A percentile compares a stretch with the other conserved stretches of the same genome.
phyloP scores from a whole-genome alignment of 2,113 vertebrate genomes.

The Romanogobio albipinnatus region DNA sequence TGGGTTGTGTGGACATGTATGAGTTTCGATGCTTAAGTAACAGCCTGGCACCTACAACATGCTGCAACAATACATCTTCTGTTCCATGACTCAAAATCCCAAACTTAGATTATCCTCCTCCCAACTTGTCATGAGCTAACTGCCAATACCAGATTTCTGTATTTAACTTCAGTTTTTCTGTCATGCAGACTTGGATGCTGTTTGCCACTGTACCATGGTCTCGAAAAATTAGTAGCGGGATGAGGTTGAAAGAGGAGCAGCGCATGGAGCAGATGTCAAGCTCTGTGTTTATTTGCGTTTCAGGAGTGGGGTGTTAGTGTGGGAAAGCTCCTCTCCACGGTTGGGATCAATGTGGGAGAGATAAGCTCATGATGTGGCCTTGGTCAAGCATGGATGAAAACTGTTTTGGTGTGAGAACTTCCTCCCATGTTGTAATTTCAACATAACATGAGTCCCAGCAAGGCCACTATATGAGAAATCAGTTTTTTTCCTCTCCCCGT shows the following conservation, averaged over 20 bases:
- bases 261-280: constrained; percentile 60
- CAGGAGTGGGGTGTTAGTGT: constrained; percentile 61
- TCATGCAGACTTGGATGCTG: not conserved
- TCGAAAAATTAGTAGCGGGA: constrained; percentile 43
- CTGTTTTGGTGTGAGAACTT: constrained; percentile 70
- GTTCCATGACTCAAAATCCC: constrained; percentile 8
- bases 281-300: constrained; percentile 72
- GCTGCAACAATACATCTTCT: constrained; percentile 22
- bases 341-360: constrained; percentile 71
- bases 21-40: constrained; percentile 59
- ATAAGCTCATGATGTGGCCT: constrained; percentile 73
- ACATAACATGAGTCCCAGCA: constrained; percentile 45
- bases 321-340: constrained; percentile 67
- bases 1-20: constrained; percentile 61
- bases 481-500: constrained; percentile 27
- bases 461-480: constrained; percentile 51
- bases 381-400: constrained; percentile 67
- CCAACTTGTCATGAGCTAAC: not conserved
- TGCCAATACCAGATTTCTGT: constrained; percentile 1
- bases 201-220: constrained; percentile 11
- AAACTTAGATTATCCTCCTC: not conserved
- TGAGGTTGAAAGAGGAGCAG: constrained; percentile 43
- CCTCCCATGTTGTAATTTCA: constrained; percentile 56
- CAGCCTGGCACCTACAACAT: constrained; percentile 56
- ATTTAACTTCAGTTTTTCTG: not conserved